A percentile compares a stretch with the other conserved stretches of the same genome.
Conservation (phyloP, 2,888 invertebrate species). For the Paralinhomoeus sp. region DNA sequence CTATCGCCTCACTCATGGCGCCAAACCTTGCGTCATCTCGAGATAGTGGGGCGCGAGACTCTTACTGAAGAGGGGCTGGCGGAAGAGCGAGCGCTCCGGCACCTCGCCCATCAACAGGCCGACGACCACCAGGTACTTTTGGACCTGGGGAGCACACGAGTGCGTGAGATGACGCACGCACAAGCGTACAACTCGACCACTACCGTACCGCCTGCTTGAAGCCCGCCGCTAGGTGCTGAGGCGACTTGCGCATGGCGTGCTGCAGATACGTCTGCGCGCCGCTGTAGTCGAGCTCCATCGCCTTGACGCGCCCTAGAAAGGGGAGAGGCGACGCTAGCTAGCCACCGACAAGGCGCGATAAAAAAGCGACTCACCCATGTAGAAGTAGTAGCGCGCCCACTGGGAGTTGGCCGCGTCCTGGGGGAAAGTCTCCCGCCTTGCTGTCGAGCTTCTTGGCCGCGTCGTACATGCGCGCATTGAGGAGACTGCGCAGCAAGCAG, state of each 20-base stretch:
- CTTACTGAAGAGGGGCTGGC: slow-evolving; percentile 63
- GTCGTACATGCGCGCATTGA: slow-evolving; percentile 82
- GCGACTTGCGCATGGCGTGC: slow-evolving; percentile 76
- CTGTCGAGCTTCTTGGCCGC: slow-evolving; percentile 87
- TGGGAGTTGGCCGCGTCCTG: slow-evolving; percentile 94
- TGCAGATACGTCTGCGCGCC: slow-evolving; percentile 87
- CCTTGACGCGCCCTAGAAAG: slow-evolving; percentile 63
- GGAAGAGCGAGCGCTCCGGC: slow-evolving; percentile 79
- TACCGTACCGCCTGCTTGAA: slow-evolving; percentile 51
- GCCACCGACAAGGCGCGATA: too few relatives aligned
- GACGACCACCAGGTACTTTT: slow-evolving; percentile 57
- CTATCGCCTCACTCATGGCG: too few relatives aligned
- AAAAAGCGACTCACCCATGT: slow-evolving; percentile 36
- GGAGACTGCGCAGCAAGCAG: slow-evolving; percentile 74
- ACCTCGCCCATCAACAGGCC: slow-evolving; percentile 86
- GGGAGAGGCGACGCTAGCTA: too few relatives aligned
- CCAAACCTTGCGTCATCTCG: slow-evolving; percentile 59
- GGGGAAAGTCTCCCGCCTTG: slow-evolving; percentile 57
- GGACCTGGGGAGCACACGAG: slow-evolving; percentile 15
- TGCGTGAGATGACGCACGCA: too few relatives aligned
- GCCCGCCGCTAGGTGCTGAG: slow-evolving; percentile 89
- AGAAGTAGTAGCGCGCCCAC: slow-evolving; percentile 89
- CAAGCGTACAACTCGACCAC: too few relatives aligned
- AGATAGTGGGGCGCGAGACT: slow-evolving; percentile 71
- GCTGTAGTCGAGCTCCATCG: slow-evolving; percentile 69